phyloP scores from a whole-genome alignment of 2,888 invertebrate species.

The Drosophila tripunctata region DNA sequence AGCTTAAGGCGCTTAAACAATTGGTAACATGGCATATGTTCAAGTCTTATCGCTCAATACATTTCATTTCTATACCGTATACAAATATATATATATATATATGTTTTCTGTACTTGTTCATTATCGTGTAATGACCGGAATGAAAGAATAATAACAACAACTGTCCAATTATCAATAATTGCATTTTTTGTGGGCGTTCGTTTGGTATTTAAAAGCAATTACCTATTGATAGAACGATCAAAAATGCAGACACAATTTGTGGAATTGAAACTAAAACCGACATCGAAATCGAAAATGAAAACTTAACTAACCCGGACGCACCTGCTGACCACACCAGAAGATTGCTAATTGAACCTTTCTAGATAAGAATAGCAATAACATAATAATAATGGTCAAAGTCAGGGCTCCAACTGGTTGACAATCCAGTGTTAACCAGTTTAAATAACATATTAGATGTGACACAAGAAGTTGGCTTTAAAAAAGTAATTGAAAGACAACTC shows the following conservation, averaged over 20 bases:
- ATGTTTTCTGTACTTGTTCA: neutral
- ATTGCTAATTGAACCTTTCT: conserved; percentile 24
- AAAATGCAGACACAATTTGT: conserved; percentile 10
- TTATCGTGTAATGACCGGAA: conserved; percentile 40
- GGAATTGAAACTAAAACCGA: neutral
- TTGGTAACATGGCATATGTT: too few relatives aligned
- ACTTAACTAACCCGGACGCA: conserved; percentile 16
- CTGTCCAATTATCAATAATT: conserved; percentile 60
- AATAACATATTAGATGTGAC: neutral
- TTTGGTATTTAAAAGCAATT: conserved; percentile 60
- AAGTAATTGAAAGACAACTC: neutral
- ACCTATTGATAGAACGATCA: conserved; percentile 47
- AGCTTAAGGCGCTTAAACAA: conserved; percentile 7
- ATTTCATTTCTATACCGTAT: too few relatives aligned
- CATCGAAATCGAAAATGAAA: too few relatives aligned
- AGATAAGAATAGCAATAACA: conserved; percentile 4
- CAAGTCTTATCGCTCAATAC: conserved; percentile 16
- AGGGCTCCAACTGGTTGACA: conserved; percentile 2
- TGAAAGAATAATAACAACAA: neutral
- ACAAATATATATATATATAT: too few relatives aligned
- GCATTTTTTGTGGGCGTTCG: conserved; percentile 36
- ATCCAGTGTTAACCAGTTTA: conserved; percentile 4
- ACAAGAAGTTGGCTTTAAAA: neutral
- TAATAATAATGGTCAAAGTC: neutral
- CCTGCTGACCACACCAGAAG: conserved; percentile 39